Percentiles rank a stretch among this genome's conserved stretches.
These are phyloP conservation scores for Aplodontia rufa DNA, from an alignment of 2,113 vertebrate genomes.

Conservation along the genomic window DNA sequence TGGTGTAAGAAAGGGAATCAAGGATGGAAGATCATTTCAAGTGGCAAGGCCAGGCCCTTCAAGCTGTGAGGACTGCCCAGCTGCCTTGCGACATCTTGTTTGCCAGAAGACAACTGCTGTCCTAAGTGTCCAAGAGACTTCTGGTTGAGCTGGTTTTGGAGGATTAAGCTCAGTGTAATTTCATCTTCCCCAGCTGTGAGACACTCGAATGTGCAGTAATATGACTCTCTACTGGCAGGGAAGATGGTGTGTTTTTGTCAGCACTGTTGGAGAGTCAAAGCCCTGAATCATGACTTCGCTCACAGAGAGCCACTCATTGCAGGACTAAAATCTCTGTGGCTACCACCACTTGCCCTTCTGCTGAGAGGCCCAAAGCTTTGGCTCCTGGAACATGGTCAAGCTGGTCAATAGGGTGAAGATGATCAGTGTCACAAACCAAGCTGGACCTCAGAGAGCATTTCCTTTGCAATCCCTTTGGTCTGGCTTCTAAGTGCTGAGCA, in stretches of 20 bases:
- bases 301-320: not conserved
- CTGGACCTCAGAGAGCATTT: slow-evolving; percentile 10
- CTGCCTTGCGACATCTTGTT: slow-evolving; percentile 71
- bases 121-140: slow-evolving; percentile 75
- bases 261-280: slow-evolving; percentile 12
- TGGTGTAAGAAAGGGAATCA: slow-evolving; percentile 6
- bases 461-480: not conserved
- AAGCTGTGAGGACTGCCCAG: slow-evolving; percentile 69
- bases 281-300: slow-evolving; percentile 50
- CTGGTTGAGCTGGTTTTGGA: slow-evolving; percentile 82
- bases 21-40: slow-evolving; percentile 70
- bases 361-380: not conserved
- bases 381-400: rapidly evolving
- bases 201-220: slow-evolving; percentile 74
- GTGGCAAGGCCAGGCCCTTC: slow-evolving; percentile 77
- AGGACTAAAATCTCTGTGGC: not conserved
- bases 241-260: slow-evolving; percentile 68
- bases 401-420: not conserved
- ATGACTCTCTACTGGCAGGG: slow-evolving; percentile 62
- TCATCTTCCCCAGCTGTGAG: slow-evolving; percentile 79
- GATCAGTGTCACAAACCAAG: not conserved
- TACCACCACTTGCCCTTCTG: not conserved
- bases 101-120: slow-evolving; percentile 73
- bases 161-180: slow-evolving; percentile 81
- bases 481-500: not conserved